Evolutionary conservation across 2,888 invertebrate genomes (phyloP), one percentile per base, ranked within the genome.

Genomic region (Drosophila colorata): DNA sequence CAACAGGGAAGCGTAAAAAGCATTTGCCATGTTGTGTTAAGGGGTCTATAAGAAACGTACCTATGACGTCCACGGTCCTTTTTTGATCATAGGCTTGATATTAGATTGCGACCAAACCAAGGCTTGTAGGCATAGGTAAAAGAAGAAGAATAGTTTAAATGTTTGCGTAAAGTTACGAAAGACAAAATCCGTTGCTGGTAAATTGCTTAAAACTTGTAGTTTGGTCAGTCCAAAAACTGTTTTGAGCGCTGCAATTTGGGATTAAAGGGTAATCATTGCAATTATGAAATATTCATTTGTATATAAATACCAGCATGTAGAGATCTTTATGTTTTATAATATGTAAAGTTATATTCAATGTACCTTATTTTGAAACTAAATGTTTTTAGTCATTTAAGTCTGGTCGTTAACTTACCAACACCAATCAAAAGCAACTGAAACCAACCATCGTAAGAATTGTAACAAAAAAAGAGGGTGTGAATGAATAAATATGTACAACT

Each of bases 341-440:
- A 33, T 66, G 44, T 71, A 53, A 66, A 47, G 20, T 51, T 52
- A 63, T 71, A 74, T 86, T 88, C 86, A 79, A 80, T 86, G 85
- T 86, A 86, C 85, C 85, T 86, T 86, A 86, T 86, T 86, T 86
- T 83, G 67, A 74, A 76, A 84, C 76, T 64, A 69, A 69, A 80
- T 77, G 85, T 83, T 77, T 86, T 53, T 85, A 85, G 85, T 85
- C 88, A 87, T 13, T 69, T 86, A 86, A 88, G 85, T 86, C 85
- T 83, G 83, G 83, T 84, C 83, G 83, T 80, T 69, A 79, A 85
- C 59, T 76, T 74, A 78, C 56, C 66, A 82, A 80, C 81, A 81
- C 78, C 78, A 86, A 74, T 59, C 80, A 72, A 86, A 78, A 66
- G 70, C 66, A 86, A 82, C 83, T 73, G 76, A 87, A 80, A 80